These are phyloP conservation scores for Sycophila texana DNA, from an alignment of 2,888 invertebrate species.

Conservation along the genomic window DNA sequence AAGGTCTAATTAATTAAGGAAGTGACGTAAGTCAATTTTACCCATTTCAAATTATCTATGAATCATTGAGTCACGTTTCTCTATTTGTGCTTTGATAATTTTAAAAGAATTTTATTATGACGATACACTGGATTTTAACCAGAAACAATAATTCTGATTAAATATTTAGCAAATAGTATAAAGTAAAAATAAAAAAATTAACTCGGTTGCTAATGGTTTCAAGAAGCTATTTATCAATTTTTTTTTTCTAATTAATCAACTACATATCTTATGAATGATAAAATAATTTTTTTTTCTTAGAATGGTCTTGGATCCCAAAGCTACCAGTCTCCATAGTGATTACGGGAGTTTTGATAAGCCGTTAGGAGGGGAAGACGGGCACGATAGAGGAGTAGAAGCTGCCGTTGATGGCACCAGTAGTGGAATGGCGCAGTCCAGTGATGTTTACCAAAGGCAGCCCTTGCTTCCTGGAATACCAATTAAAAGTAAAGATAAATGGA, in stretches of 20 bases:
- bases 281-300: slow-evolving; percentile 67
- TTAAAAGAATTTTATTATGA: not conserved
- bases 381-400: slow-evolving; percentile 74
- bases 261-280: slow-evolving; percentile 1
- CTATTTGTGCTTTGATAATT: not conserved
- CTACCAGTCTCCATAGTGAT: slow-evolving; percentile 78
- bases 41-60: slow-evolving; percentile 17
- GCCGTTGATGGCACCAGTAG: slow-evolving; percentile 73
- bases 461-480: slow-evolving; percentile 77
- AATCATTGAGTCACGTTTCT: slow-evolving; percentile 28
- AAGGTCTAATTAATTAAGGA: slow-evolving; percentile 37
- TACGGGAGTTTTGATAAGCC: slow-evolving; percentile 80
- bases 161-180: not conserved
- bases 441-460: slow-evolving; percentile 80
- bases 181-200: not conserved
- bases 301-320: slow-evolving; percentile 82
- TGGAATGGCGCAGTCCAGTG: slow-evolving; percentile 75
- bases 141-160: not conserved
- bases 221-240: slow-evolving; percentile 17
- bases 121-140: not conserved
- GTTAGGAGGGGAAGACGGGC: slow-evolving; percentile 69
- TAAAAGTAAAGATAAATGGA: slow-evolving; percentile 77
- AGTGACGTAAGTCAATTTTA: slow-evolving; percentile 31
- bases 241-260: slow-evolving; percentile 3
- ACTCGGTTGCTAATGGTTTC: slow-evolving; percentile 24